Conservation (phyloP, 2,113 vertebrate genomes). For the Gila orcuttii region DNA sequence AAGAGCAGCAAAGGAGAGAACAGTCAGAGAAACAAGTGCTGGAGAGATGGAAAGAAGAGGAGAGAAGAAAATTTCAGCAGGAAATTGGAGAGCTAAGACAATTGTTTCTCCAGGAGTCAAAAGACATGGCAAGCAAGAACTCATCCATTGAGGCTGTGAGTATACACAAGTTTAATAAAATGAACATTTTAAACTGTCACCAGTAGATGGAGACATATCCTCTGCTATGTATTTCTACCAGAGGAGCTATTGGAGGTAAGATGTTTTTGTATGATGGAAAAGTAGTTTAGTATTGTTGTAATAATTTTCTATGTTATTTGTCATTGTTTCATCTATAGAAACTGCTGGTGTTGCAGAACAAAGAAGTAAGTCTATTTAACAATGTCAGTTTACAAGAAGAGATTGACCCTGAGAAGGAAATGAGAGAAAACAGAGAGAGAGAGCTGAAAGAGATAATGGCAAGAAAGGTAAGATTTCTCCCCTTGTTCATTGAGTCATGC, state of each 20-base stretch:
- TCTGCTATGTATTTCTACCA: background rate
- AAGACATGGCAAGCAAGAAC: conserved; percentile 69
- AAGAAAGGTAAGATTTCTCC: conserved; percentile 65
- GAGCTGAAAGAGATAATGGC: conserved; percentile 63
- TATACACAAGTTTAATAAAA: background rate
- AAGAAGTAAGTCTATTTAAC: conserved; percentile 47
- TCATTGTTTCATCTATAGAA: conserved; percentile 62
- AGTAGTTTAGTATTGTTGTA: background rate
- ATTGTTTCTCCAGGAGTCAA: conserved; percentile 67
- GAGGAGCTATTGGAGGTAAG: background rate
- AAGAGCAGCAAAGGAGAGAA: conserved; percentile 62
- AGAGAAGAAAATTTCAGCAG: conserved; percentile 66
- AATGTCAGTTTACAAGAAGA: conserved; percentile 62
- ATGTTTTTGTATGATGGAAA: background rate
- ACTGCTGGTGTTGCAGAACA: conserved; percentile 66
- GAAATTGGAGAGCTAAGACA: conserved; percentile 70
- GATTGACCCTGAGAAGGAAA: conserved; percentile 56
- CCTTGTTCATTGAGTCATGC: background rate
- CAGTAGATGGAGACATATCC: conserved; percentile 67
- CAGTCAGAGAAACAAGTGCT: conserved; percentile 64
- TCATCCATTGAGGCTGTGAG: conserved; percentile 71
- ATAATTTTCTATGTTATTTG: background rate
- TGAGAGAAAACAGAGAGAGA: conserved; percentile 24
- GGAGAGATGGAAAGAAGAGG: conserved; percentile 77
- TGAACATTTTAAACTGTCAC: conserved; percentile 4